Percentiles rank a stretch among this genome's conserved stretches.
phyloP scores from a whole-genome alignment of 1,140 invertebrate genomes.

The Acromyrmex charruanus region DNA sequence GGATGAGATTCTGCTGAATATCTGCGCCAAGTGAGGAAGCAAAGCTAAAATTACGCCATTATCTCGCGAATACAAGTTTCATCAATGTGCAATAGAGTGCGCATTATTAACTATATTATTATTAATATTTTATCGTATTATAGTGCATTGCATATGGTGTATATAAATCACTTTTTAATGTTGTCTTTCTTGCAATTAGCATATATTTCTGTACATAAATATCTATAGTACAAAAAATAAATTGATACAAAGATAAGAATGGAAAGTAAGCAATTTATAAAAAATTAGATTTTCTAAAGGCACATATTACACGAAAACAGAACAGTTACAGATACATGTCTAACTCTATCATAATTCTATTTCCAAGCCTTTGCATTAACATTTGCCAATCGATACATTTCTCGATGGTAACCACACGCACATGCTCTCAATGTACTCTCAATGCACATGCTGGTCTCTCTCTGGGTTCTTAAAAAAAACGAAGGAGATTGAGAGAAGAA shows the following conservation, averaged over 20 bases:
- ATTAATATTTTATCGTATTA: slow-evolving; percentile 1
- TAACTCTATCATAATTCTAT: slow-evolving; percentile 19
- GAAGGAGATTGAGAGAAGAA: not conserved
- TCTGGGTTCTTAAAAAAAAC: slow-evolving; percentile 29
- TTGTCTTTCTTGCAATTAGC: not conserved
- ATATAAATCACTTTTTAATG: not conserved
- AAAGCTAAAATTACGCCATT: slow-evolving; percentile 73
- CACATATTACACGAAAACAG: not conserved
- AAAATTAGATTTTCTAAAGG: not conserved
- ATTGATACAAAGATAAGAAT: not conserved
- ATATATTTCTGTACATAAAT: not conserved
- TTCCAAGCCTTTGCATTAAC: not conserved
- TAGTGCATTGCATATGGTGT: not conserved
- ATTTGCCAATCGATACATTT: slow-evolving; percentile 41
- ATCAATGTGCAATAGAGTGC: slow-evolving; percentile 20
- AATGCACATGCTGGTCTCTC: slow-evolving; percentile 44
- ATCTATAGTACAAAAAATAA: not conserved
- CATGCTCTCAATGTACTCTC: slow-evolving; percentile 70
- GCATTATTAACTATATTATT: slow-evolving; percentile 42
- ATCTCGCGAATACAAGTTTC: slow-evolving; percentile 61
- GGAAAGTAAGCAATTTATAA: not conserved
- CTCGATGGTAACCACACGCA: slow-evolving; percentile 63
- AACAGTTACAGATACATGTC: not conserved
- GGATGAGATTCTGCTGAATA: slow-evolving; percentile 77
- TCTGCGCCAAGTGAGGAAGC: slow-evolving; percentile 69